Conservation (phyloP, 2,888 invertebrate genomes). For the Xestia xanthographa region DNA sequence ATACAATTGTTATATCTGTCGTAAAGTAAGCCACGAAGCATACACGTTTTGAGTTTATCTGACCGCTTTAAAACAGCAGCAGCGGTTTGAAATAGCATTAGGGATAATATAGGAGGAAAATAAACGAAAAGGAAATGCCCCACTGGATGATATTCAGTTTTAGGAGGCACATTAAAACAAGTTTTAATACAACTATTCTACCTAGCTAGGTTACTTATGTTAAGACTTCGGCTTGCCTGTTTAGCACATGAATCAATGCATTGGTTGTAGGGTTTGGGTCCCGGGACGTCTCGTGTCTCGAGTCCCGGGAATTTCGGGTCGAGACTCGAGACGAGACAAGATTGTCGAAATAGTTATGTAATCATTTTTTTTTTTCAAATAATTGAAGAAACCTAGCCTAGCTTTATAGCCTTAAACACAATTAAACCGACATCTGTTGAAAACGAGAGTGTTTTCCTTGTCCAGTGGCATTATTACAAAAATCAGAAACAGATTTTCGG, state of each 20-base stretch:
- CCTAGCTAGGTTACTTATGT: background rate
- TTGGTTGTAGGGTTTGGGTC: too few species aligned
- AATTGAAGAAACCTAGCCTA: too few species aligned
- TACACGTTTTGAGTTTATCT: slow-evolving; percentile 48
- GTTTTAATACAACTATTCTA: background rate
- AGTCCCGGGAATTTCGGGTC: too few species aligned
- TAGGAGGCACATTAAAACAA: background rate
- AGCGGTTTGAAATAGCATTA: slow-evolving; percentile 33
- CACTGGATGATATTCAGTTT: slow-evolving; percentile 2
- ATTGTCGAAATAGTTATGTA: too few species aligned
- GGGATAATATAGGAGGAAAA: slow-evolving; percentile 43
- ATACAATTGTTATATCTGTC: slow-evolving; percentile 55
- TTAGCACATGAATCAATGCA: background rate
- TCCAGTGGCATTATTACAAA: too few species aligned
- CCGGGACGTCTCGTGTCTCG: too few species aligned
- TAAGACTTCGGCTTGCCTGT: background rate
- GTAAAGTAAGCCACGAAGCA: slow-evolving; percentile 46
- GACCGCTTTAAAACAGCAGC: slow-evolving; percentile 26
- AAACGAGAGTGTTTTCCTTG: too few species aligned
- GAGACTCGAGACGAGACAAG: too few species aligned
- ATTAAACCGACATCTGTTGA: too few species aligned
- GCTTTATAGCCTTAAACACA: too few species aligned
- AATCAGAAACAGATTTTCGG: too few species aligned
- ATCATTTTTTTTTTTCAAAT: too few species aligned
- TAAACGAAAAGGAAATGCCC: slow-evolving; percentile 35